phyloP scores from a whole-genome alignment of 2,113 vertebrate species.

The Epinephelus fuscoguttatus region DNA sequence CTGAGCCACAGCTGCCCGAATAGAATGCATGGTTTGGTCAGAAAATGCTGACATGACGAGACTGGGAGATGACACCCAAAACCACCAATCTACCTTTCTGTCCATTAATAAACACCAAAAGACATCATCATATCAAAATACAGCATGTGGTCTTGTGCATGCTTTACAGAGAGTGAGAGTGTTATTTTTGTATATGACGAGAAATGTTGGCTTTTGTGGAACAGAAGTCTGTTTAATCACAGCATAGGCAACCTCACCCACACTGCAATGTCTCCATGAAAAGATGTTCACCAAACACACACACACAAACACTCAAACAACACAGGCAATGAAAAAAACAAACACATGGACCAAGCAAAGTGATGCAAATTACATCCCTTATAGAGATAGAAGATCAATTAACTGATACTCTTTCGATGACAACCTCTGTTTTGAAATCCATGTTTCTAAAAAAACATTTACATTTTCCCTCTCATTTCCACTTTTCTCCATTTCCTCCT shows the following conservation, averaged over 20 bases:
- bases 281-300: background rate
- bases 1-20: too few species aligned
- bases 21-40: too few species aligned
- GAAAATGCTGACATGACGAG: background rate
- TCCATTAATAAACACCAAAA: slow-evolving; percentile 2
- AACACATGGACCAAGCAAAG: slow-evolving; percentile 18
- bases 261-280: background rate
- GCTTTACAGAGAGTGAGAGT: background rate
- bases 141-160: background rate
- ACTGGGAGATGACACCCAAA: background rate
- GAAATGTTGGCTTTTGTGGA: slow-evolving; percentile 5
- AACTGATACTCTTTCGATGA: slow-evolving; percentile 35
- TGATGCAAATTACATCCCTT: slow-evolving; percentile 58
- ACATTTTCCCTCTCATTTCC: slow-evolving; percentile 31
- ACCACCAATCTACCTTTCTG: background rate
- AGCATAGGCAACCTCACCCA: background rate
- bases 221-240: slow-evolving; percentile 7
- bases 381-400: slow-evolving; percentile 48
- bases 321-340: slow-evolving; percentile 19
- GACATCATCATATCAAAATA: background rate
- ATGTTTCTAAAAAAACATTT: slow-evolving; percentile 50
- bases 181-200: background rate
- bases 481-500: slow-evolving; percentile 12
- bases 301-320: background rate
- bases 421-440: slow-evolving; percentile 36